Evolutionary conservation across 2,888 invertebrate species (phyloP), one percentile per base, ranked within the genome.

Genomic region (Drosophila algonquin): DNA sequence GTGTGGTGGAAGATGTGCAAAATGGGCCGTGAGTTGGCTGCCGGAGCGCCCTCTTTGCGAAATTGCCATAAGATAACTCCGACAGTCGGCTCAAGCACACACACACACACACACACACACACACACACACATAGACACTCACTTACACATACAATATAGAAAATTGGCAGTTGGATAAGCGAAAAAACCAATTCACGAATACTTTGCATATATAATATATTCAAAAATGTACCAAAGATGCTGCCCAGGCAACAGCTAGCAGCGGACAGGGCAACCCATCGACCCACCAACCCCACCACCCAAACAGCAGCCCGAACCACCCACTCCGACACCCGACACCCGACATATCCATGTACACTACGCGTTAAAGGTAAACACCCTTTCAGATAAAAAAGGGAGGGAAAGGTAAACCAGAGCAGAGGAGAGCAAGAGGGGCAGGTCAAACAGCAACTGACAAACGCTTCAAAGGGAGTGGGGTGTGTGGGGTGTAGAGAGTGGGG

Each of bases 151-250:
- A 64, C 75, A 72, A 80, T 90, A 78, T 77, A 83, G 76, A 88
- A 89, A 90, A 90, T 87, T 87, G 86, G 90, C 87, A 90, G 83
- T 85, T 90, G 89, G 88, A 87, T 90, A 90, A 90, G 90, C 88
- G 87, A 90, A 88, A 89, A 92, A 92, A 90, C 90, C 91, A 92
- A 92, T 92, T 92, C 92, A 90, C 91, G 91, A 91, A 91, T 91
- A 91, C 90, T 91, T 92, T 91, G 90, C 91, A 91, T 92, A 90
- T 89, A 91, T 90, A 90, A 91, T 90, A 89, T 91, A 90, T 92
- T 89, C 90, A 75, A 83, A 40, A 91, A 86, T 89, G 82, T 81
- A 81, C 79, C 87, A 75, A 77, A 76, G 76, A 78, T 14, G 40
- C 76, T 82, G 76, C 83, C 82, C 82, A 83, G 76, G 81, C 89